phyloP scores from a whole-genome alignment of 2,888 invertebrate species.

The Mayetiola destructor region DNA sequence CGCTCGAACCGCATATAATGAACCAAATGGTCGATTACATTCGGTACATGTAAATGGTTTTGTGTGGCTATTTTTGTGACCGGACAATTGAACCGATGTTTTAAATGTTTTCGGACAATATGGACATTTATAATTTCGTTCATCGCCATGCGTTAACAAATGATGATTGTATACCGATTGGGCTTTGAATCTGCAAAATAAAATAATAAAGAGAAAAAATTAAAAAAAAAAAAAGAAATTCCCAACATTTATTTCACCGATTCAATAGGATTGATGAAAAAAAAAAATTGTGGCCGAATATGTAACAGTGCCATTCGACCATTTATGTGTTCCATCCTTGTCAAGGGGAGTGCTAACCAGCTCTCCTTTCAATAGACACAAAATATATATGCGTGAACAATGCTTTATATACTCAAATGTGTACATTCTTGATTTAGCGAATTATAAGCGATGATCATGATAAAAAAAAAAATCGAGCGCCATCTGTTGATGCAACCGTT shows the following conservation, averaged over 20 bases:
- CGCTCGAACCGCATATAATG: constrained; percentile 57
- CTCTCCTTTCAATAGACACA: constrained; percentile 91
- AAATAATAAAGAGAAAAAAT: background rate
- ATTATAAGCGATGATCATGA: background rate
- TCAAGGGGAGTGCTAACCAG: constrained; percentile 71
- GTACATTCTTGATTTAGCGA: constrained; percentile 5
- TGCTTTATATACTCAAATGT: background rate
- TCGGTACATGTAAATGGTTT: constrained; percentile 65
- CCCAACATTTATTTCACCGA: background rate
- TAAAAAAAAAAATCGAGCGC: too few species aligned
- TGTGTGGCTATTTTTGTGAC: constrained; percentile 66
- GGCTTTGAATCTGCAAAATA: constrained; percentile 50
- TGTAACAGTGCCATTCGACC: constrained; percentile 13
- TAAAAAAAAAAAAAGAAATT: background rate
- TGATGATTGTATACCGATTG: constrained; percentile 69
- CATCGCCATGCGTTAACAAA: constrained; percentile 56
- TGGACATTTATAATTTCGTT: constrained; percentile 60
- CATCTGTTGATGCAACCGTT: constrained; percentile 4
- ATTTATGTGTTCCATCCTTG: constrained; percentile 15
- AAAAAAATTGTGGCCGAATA: constrained; percentile 14
- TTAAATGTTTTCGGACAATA: constrained; percentile 67
- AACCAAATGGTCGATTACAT: constrained; percentile 64
- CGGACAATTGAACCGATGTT: constrained; percentile 62
- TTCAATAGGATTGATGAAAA: background rate
- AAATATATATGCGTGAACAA: background rate